Base-by-base conservation (phyloP, 2,113 vertebrate species). In the Gnathonemus echidnorhynchus region DNA sequence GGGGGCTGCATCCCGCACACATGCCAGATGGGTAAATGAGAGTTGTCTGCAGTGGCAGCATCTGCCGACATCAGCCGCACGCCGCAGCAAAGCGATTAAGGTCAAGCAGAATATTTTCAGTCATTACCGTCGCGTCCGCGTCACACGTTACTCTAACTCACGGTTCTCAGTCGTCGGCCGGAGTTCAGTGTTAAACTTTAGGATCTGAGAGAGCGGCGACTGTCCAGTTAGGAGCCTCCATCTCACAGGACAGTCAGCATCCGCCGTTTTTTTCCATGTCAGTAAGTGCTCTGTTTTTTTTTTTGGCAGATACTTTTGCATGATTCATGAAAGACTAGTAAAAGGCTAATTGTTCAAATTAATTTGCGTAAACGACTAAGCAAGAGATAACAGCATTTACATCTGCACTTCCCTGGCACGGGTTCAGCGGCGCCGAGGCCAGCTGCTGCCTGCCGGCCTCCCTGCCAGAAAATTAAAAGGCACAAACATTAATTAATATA, bases 301-400 rank as follows among this genome's bases (percentile, higher is more conserved):
- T 96, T 95, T 97, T 97, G 96, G 96, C 97, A 97, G 96, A 95
- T 96, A 94, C 96, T 97, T 96, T 93, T 96, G 96, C 97, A 97
- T 97, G 97, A 98, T 97, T 98, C 97, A 98, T 98, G 97, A 97
- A 97, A 96, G 96, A 97, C 97, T 96, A 95, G 97, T 96, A 96
- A 97, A 97, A 97, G 97, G 97, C 97, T 99, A 99, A 99, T 98
- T 98, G 97, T 98, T 98, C 97, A 97, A 97, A 98, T 98, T 98
- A 98, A 98, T 98, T 98, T 98, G 97, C 94, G 96, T 98, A 97
- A 98, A 98, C 96, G 97, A 97, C 97, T 97, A 98, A 98, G 97
- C 97, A 97, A 98, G 97, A 98, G 97, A 98, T 99, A 98, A 98
- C 97, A 98, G 97, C 97, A 98, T 98, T 98, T 99, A 97, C 97